Conservation (phyloP, 1,140 invertebrate species). For the Pogonomyrmex barbatus region DNA sequence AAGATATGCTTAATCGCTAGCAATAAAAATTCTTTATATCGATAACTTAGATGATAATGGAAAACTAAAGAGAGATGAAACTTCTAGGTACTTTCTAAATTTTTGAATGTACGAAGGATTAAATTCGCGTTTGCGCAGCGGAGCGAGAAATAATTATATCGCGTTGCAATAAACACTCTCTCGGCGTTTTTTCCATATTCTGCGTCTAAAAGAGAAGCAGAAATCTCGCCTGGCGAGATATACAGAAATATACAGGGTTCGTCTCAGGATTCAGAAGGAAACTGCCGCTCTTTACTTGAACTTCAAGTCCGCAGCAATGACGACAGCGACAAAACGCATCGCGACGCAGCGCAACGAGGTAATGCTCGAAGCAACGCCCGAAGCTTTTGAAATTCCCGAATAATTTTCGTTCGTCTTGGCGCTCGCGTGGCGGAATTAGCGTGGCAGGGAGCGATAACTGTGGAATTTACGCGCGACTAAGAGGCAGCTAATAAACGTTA, state of each 20-base stretch:
- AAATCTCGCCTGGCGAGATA: background rate
- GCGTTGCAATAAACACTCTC: constrained; percentile 37
- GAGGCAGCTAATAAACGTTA: constrained; percentile 79
- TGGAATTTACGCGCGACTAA: constrained; percentile 73
- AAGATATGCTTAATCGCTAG: background rate
- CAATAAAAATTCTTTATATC: background rate
- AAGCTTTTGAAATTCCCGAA: constrained; percentile 50
- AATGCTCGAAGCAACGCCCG: background rate
- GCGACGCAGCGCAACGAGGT: background rate
- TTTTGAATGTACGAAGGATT: constrained; percentile 7
- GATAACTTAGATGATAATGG: background rate
- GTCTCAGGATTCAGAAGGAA: constrained; percentile 13
- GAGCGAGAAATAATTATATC: constrained; percentile 58
- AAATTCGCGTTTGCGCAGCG: constrained; percentile 46
- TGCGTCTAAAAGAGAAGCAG: constrained; percentile 12
- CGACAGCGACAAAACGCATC: constrained; percentile 1
- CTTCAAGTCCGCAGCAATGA: background rate
- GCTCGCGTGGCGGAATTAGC: constrained; percentile 62
- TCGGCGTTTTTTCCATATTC: constrained; percentile 2
- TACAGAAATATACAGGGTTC: background rate
- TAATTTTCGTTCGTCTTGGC: constrained; percentile 59
- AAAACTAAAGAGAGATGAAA: background rate
- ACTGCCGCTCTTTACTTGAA: constrained; percentile 8
- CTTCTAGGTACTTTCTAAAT: background rate
- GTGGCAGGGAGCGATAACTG: constrained; percentile 70